Base-by-base conservation (phyloP, 2,797 vertebrate species). In the Tachyglossus aculeatus region DNA sequence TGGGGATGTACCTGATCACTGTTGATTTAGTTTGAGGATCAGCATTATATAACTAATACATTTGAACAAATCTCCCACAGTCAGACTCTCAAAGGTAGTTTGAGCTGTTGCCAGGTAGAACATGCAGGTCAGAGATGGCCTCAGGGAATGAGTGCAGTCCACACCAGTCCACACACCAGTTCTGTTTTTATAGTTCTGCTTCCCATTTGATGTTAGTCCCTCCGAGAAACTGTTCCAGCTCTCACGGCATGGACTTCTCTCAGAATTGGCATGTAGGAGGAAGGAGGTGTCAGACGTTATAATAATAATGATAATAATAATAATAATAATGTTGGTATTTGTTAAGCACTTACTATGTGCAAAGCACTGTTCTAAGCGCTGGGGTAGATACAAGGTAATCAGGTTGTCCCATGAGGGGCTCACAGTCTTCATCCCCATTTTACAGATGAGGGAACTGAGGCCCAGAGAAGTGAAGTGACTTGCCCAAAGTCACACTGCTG, bases 241-340 rank as follows among this genome's bases (percentile, higher is more conserved):
- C 54, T 32, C 59, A 7, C 19, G 58, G 37, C 62, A n/a, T 16
- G 54, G 54, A 53, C 11, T 40, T 78, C 47, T 9, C 3, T 8
- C 6, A 15, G 9, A 14, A 24, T 21, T 11, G 32, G 22, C 37
- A 16, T 51, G 24, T 2, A 18, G 0, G 0, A 51, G 22, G 7
- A 65, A 6, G 25, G 15, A 14, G 10, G 38, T 59, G 27, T 9
- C 11, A 15, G 8, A 32, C 9, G 19, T 16, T 19, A 27, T 36
- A 13, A 15, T 10, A 7, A 15, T 37, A 36, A 22, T 15, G n/a
- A n/a, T n/a, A n/a, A n/a, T n/a, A n/a, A n/a, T n/a, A n/a, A n/a
- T n/a, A n/a, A n/a, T n/a, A n/a, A n/a, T n/a, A n/a, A n/a, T n/a
- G n/a, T n/a, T n/a, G n/a, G n/a, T n/a, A n/a, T n/a, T n/a, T n/a